Percentiles rank a stretch among this genome's conserved stretches.
These are phyloP conservation scores for Synanthedon tipuliformis DNA, from an alignment of 2,888 invertebrate genomes.

Conservation along the genomic window DNA sequence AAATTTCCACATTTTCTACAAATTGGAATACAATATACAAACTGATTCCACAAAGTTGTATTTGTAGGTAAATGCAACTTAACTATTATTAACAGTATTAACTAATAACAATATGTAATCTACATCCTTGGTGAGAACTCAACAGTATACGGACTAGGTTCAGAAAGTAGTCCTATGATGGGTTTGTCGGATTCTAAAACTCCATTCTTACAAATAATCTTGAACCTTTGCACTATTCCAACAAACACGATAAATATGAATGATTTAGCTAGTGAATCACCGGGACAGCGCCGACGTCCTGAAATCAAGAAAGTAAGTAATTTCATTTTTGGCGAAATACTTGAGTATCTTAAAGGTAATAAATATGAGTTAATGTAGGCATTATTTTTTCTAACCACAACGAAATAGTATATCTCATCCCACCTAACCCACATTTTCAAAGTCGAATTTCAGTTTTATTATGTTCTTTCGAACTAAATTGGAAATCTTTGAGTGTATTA, in stretches of 20 bases:
- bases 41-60: too few relatives aligned
- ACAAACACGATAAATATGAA: conserved; percentile 72
- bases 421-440: too few relatives aligned
- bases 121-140: conserved; percentile 27
- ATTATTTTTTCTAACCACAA: neutral
- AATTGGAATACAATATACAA: too few relatives aligned
- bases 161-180: conserved; percentile 36
- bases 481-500: too few relatives aligned
- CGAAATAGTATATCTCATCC: too few relatives aligned
- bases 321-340: neutral
- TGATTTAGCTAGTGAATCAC: conserved; percentile 73
- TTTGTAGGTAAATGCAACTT: neutral
- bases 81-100: neutral
- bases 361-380: neutral
- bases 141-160: conserved; percentile 34
- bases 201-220: conserved; percentile 33
- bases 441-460: too few relatives aligned
- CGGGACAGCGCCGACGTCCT: conserved; percentile 75
- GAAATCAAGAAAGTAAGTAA: conserved; percentile 21
- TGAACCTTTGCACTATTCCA: conserved; percentile 67
- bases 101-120: neutral
- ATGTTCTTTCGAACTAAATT: too few relatives aligned
- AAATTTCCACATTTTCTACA: too few relatives aligned
- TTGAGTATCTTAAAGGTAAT: neutral
- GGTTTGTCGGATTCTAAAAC: conserved; percentile 36